Base-by-base conservation (phyloP, 1,140 invertebrate genomes). In the Coenobita brevimanus region DNA sequence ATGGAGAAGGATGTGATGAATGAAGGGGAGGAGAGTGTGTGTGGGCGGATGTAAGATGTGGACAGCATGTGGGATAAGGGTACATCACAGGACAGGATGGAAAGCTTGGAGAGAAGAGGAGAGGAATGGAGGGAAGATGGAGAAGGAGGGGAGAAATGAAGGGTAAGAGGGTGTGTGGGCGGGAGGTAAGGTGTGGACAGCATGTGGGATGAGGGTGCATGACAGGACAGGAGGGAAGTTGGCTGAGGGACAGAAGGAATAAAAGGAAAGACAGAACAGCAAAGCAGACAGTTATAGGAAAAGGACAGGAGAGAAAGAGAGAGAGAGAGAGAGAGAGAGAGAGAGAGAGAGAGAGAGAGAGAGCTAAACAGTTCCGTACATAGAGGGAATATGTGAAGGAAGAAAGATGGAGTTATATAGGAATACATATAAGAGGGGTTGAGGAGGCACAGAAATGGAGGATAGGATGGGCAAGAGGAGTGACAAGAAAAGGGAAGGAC, bases 371-470 rank as follows among this genome's bases (percentile, higher is more conserved):
- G 30, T n/a, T 33, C 30, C 13, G 54, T 13, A 57, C 10, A n/a
- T 33, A 71, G 41, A 71, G 67, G 10, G 36, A 38, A 71, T 38
- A 67, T 33, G 41, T n/a, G 67, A 71, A 71, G 67, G 67, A 38
- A 24, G 21, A 30, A 64, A 38, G 30, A 24, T 13, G 30, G 67
- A 24, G 67, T 30, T 17, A 71, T 30, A 21, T 13, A 30, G 21
- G 33, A 64, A 3, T n/a, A 57, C n/a, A 30, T 3, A 30, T 6
- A 33, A 17, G 67, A 1, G 24, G 41, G 67, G 41, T 38, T 71
- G 30, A 27, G 67, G 41, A 33, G 67, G n/a, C 17, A 71, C 33
- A 33, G 67, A 71, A 33, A 33, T 38, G n/a, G 67, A 71, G 67
- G n/a, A n/a, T n/a, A n/a, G n/a, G n/a, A n/a, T n/a, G n/a, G n/a